Conservation (phyloP, 1,140 invertebrate genomes). For the Tenebrio molitor region DNA sequence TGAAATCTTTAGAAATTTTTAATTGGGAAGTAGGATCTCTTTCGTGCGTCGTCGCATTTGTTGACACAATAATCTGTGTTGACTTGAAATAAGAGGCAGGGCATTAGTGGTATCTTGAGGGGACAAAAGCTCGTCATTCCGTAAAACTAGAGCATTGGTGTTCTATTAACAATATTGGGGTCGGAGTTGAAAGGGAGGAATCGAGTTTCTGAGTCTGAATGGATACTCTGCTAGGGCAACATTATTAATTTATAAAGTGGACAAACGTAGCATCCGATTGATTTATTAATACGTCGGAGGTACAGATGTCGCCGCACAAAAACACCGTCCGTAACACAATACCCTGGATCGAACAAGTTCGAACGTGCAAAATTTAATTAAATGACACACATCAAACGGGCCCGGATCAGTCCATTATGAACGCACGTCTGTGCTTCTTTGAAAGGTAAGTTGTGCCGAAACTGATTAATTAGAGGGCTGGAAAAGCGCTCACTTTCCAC, state of each 20-base stretch:
- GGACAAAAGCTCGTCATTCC: no score
- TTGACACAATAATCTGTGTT: no score
- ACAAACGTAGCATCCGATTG: not conserved
- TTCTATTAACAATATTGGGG: no score
- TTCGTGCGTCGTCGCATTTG: no score
- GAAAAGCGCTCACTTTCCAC: conserved; percentile 19
- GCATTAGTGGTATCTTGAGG: no score
- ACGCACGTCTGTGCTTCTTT: conserved; percentile 1
- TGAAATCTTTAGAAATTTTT: no score
- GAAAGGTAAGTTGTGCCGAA: conserved; percentile 20
- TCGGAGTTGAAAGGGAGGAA: no score
- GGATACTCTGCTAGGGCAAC: no score
- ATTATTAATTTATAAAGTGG: not conserved
- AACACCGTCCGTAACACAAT: not conserved
- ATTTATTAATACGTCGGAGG: not conserved
- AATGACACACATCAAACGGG: conserved; percentile 22
- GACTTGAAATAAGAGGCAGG: no score
- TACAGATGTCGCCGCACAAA: not conserved
- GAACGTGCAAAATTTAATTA: conserved; percentile 28
- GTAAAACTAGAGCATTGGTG: no score
- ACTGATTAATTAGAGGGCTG: conserved; percentile 37
- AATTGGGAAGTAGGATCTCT: no score
- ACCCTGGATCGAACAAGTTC: conserved; percentile 18
- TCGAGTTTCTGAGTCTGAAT: no score
- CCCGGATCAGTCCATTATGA: conserved; percentile 15